Conservation (phyloP, 92 coral and sea anemone genomes). For the Micromussa lordhowensis region DNA sequence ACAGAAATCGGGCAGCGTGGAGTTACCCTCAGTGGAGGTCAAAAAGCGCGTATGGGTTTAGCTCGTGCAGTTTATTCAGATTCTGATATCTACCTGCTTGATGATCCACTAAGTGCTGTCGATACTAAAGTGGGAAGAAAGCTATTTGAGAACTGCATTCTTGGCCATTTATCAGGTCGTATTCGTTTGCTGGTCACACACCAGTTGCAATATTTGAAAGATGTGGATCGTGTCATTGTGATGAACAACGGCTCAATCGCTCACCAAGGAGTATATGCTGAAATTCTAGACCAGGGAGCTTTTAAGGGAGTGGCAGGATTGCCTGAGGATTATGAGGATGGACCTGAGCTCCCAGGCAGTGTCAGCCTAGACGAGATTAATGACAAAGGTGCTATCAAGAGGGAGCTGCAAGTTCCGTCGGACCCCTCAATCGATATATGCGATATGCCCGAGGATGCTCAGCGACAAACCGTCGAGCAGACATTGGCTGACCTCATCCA, state of each 20-base stretch:
- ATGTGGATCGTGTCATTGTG: not conserved
- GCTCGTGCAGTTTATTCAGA: constrained; percentile 33
- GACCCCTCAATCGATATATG: no score
- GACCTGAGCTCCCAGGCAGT: not conserved
- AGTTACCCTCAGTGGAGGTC: constrained; percentile 32
- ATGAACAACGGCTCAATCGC: constrained; percentile 13
- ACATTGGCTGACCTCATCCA: no score
- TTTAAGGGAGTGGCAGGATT: not conserved
- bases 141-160: constrained; percentile 12
- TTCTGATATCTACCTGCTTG: constrained; percentile 20
- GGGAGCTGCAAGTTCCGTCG: no score
- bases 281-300: no score
- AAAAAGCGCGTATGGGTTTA: constrained; percentile 29
- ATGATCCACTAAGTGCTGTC: constrained; percentile 31
- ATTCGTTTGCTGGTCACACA: constrained; percentile 9
- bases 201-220: constrained; percentile 14
- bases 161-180: constrained; percentile 2
- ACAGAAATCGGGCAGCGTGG: constrained; percentile 32
- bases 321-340: not conserved
- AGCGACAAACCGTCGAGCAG: no score
- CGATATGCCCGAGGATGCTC: no score
- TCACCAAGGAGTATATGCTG: not conserved
- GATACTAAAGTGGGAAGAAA: constrained; percentile 25
- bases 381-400: no score
- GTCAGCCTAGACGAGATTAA: no score